Percentiles rank a stretch among this genome's conserved stretches.
Conservation (phyloP, 2,113 vertebrate genomes). For the Opisthocomus hoazin region DNA sequence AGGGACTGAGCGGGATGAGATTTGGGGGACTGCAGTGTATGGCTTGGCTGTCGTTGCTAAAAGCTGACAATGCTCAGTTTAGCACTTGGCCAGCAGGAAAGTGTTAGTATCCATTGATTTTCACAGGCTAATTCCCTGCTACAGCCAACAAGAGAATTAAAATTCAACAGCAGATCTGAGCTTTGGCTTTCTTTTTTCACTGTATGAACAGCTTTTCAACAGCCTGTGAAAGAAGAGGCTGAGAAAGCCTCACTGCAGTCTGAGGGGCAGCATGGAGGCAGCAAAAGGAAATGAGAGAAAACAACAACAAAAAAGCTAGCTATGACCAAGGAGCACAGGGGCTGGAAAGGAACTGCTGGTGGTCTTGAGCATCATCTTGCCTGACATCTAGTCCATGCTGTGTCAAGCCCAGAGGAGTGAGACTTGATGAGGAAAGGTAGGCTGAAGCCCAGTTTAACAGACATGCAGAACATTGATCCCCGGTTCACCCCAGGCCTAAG, state of each 20-base stretch:
- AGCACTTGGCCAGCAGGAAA: not conserved
- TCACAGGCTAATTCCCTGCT: not conserved
- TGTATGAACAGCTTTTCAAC: not conserved
- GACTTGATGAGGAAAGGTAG: rapidly evolving
- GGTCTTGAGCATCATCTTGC: not conserved
- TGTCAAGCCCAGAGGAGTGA: not conserved
- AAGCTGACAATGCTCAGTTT: not conserved
- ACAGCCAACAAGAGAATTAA: not conserved
- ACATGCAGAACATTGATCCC: not conserved
- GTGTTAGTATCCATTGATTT: not conserved
- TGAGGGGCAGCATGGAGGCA: not conserved
- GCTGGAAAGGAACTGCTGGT: not conserved
- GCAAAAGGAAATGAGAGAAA: not conserved
- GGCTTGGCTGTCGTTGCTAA: not conserved
- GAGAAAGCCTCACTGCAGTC: not conserved
- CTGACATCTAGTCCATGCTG: not conserved
- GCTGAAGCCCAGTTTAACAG: not conserved
- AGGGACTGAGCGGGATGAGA: not conserved
- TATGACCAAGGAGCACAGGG: not conserved
- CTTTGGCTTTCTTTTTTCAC: not conserved
- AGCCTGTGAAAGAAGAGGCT: not conserved
- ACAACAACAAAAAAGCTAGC: rapidly evolving
- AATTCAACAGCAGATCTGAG: not conserved
- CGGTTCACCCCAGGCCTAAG: not conserved
- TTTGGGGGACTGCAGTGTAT: too few species aligned